These are phyloP conservation scores for Leptinotarsa defecta DNA, from an alignment of 1,140 invertebrate genomes.

Conservation along the genomic window DNA sequence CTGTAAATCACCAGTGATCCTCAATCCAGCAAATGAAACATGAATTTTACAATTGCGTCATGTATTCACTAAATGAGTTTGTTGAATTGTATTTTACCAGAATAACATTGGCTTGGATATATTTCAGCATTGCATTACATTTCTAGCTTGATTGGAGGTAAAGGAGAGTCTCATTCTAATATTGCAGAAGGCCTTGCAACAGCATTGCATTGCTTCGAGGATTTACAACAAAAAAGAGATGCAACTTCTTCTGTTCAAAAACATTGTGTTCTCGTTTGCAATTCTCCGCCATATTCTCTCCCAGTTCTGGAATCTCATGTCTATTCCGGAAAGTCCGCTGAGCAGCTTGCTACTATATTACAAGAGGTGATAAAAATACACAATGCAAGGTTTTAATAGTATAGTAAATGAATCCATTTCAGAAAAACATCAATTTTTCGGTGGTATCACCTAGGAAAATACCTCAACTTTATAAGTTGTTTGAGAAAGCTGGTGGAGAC, in stretches of 20 bases:
- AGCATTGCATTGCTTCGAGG: constrained; percentile 85
- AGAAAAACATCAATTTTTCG: constrained; percentile 83
- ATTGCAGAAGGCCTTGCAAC: constrained; percentile 89
- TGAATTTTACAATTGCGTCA: too few species aligned
- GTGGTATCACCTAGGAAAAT: constrained; percentile 88
- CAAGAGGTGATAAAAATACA: constrained; percentile 63
- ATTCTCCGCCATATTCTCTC: constrained; percentile 89
- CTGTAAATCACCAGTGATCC: too few species aligned
- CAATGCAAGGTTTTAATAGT: not conserved
- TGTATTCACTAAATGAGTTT: too few species aligned
- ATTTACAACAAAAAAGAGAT: constrained; percentile 74
- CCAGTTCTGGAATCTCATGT: constrained; percentile 78
- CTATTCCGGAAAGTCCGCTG: constrained; percentile 73
- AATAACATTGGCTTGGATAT: too few species aligned
- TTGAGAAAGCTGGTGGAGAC: constrained; percentile 86
- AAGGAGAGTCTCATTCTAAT: constrained; percentile 85
- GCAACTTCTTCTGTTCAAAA: constrained; percentile 62
- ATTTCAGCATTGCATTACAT: too few species aligned
- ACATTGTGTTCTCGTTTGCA: constrained; percentile 89
- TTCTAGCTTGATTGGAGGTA: constrained; percentile 82
- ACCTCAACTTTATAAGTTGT: constrained; percentile 75
- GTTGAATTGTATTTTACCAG: too few species aligned
- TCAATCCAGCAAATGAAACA: too few species aligned
- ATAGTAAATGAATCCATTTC: constrained; percentile 47
- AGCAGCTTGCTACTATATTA: constrained; percentile 75